A percentile compares a stretch with the other conserved stretches of the same genome.
phyloP scores from a whole-genome alignment of 2,888 invertebrate genomes.

The Eupithecia insigniata region DNA sequence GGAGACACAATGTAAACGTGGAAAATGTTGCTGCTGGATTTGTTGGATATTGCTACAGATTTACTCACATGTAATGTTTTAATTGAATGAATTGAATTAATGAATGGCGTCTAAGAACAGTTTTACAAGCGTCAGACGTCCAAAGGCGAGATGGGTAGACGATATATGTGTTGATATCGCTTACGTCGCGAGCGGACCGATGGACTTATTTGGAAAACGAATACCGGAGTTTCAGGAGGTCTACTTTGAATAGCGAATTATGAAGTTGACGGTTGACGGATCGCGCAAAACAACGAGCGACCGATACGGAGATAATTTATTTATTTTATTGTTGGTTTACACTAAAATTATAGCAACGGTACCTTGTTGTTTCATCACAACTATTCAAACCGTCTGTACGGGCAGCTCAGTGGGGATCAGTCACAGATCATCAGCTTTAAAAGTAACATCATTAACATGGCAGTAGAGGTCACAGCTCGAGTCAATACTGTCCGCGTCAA shows the following conservation, averaged over 20 bases:
- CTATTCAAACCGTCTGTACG: background rate
- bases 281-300: background rate
- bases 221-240: background rate
- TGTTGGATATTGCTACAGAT: conserved; percentile 7
- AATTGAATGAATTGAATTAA: background rate
- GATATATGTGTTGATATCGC: too few relatives aligned
- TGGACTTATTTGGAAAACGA: background rate
- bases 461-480: background rate
- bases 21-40: conserved; percentile 21
- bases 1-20: conserved; percentile 29
- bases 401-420: background rate
- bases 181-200: background rate
- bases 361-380: background rate
- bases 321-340: background rate
- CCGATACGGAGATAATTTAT: background rate
- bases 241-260: background rate
- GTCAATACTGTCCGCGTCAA: background rate
- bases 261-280: background rate
- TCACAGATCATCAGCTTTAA: conserved; percentile 2
- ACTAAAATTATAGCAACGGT: background rate
- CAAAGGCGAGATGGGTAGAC: background rate
- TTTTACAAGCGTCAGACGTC: background rate
- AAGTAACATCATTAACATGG: background rate
- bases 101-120: background rate
- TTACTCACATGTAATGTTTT: background rate